Percentiles rank a stretch among this genome's conserved stretches.
Conservation (phyloP, 2,113 vertebrate genomes). For the Rhinichthys klamathensis region DNA sequence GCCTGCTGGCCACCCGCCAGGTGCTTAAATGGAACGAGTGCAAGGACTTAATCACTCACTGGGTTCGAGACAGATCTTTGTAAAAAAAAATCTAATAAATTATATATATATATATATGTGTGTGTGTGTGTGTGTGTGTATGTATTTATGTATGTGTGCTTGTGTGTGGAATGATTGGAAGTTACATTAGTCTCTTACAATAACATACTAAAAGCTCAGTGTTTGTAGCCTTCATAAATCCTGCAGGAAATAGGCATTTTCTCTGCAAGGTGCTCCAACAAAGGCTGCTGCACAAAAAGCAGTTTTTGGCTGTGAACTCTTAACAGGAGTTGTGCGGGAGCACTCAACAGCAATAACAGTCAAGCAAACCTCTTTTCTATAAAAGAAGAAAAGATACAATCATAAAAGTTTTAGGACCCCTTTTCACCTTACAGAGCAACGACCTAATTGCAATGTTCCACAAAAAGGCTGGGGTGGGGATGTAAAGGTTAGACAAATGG, state of each 20-base stretch:
- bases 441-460: neutral
- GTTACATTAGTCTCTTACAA: slow-evolving; percentile 8
- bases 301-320: neutral
- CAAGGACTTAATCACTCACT: neutral
- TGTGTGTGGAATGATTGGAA: neutral
- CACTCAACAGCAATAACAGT: slow-evolving; percentile 3
- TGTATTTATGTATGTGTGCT: neutral
- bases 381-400: neutral
- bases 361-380: neutral
- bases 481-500: neutral
- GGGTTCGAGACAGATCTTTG: neutral
- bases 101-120: no score
- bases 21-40: neutral
- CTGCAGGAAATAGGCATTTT: slow-evolving; percentile 30
- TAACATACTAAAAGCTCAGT: slow-evolving; percentile 1
- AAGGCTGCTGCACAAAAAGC: neutral
- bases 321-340: neutral
- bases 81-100: no score
- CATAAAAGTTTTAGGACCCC: neutral
- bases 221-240: slow-evolving; percentile 24
- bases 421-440: neutral
- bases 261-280: neutral
- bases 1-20: neutral
- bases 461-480: neutral
- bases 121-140: neutral